Conservation (phyloP, 37 sponge, comb jelly and placozoan genomes). For the Hormiphora californensis region DNA sequence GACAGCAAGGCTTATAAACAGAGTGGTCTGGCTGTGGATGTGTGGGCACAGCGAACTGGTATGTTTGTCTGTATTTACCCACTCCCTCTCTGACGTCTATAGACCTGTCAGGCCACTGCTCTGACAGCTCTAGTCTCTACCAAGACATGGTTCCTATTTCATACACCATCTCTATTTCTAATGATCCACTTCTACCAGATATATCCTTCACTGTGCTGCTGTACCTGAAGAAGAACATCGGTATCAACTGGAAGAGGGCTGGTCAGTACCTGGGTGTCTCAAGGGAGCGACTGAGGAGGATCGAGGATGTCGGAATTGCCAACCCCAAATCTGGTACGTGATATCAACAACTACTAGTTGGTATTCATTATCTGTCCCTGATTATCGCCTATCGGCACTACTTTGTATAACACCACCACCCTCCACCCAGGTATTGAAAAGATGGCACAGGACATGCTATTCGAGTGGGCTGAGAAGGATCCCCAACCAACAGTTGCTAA, state of each 20-base stretch:
- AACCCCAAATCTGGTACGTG: slow-evolving; percentile 25
- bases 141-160: too few relatives aligned
- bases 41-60: slow-evolving; percentile 51
- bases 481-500: slow-evolving; percentile 49
- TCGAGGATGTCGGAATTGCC: slow-evolving; percentile 38
- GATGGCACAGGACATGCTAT: slow-evolving; percentile 44
- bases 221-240: slow-evolving; percentile 48
- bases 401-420: background rate
- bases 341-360: too few relatives aligned
- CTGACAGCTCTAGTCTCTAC: too few relatives aligned
- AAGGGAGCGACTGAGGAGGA: slow-evolving; percentile 33
- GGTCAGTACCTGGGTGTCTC: slow-evolving; percentile 45
- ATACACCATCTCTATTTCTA: background rate
- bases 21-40: slow-evolving; percentile 45
- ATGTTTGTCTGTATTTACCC: background rate
- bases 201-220: slow-evolving; percentile 45
- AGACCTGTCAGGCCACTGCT: too few relatives aligned
- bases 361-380: background rate
- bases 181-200: background rate
- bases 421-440: slow-evolving; percentile 1
- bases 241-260: slow-evolving; percentile 54
- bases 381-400: too few relatives aligned
- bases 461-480: slow-evolving; percentile 54
- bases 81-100: too few relatives aligned
- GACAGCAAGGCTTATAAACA: slow-evolving; percentile 42